These are phyloP conservation scores for Drymodes brunneopygia DNA, from an alignment of 2,113 vertebrate genomes.

Conservation along the genomic window DNA sequence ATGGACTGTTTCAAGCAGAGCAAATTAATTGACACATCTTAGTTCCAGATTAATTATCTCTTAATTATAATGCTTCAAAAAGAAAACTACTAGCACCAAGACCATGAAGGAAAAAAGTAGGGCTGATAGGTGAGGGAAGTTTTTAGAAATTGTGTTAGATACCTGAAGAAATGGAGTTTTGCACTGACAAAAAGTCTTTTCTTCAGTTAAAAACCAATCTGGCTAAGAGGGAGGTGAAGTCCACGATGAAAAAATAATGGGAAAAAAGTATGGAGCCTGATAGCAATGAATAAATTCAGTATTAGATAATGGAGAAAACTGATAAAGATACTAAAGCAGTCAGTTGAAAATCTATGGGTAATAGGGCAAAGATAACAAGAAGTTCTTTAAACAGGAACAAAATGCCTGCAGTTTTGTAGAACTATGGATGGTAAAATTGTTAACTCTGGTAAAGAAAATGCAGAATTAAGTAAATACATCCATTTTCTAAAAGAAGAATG, in stretches of 20 bases:
- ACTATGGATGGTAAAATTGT: background rate
- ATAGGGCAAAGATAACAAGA: slow-evolving; percentile 30
- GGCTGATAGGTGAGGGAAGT: background rate
- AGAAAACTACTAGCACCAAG: background rate
- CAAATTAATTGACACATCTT: background rate
- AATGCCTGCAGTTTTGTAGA: background rate
- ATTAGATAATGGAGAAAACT: slow-evolving; percentile 48
- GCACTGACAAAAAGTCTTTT: slow-evolving; percentile 1
- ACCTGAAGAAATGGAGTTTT: background rate
- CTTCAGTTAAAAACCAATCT: background rate
- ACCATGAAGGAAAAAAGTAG: background rate
- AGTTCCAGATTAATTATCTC: background rate
- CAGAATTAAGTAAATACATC: background rate
- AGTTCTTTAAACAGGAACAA: slow-evolving; percentile 14
- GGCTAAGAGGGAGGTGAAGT: slow-evolving; percentile 26
- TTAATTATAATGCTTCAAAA: background rate
- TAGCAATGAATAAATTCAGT: slow-evolving; percentile 50
- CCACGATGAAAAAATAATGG: slow-evolving; percentile 45
- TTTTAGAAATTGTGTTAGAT: background rate
- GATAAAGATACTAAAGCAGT: slow-evolving; percentile 49
- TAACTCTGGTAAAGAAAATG: background rate
- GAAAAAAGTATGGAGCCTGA: slow-evolving; percentile 35
- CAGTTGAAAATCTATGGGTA: slow-evolving; percentile 23
- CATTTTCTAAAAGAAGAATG: background rate
- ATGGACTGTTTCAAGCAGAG: background rate